A percentile compares a stretch with the other conserved stretches of the same genome.
Evolutionary conservation across 2,797 vertebrate genomes (phyloP).

Genomic region (Channallabes apus): DNA sequence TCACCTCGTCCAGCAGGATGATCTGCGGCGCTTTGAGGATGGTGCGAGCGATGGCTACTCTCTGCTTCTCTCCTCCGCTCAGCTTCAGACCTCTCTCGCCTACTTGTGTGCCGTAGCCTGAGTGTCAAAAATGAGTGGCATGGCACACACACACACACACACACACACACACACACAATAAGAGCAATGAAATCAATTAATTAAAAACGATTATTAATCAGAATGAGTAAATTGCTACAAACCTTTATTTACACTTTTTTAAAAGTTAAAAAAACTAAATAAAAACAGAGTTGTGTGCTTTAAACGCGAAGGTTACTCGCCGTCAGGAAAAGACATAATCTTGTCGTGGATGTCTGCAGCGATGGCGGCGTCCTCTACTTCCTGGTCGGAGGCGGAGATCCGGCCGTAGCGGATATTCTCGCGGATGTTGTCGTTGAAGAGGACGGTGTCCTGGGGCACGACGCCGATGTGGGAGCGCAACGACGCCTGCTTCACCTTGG

Average conservation of each 20-base stretch:
- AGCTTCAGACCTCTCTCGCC: slow-evolving; percentile 94
- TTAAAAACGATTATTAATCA: not conserved
- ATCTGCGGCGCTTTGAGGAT: slow-evolving; percentile 92
- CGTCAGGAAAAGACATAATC: slow-evolving; percentile 86
- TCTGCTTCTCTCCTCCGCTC: slow-evolving; percentile 96
- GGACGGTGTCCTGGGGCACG: slow-evolving; percentile 95
- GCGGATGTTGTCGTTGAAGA: slow-evolving; percentile 91
- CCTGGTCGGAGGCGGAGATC: slow-evolving; percentile 77
- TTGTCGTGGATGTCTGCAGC: slow-evolving; percentile 91
- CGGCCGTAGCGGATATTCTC: slow-evolving; percentile 94
- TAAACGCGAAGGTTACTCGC: slow-evolving; percentile 61
- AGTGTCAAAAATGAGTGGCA: not conserved
- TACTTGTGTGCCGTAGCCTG: slow-evolving; percentile 90
- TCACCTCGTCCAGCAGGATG: slow-evolving; percentile 93
- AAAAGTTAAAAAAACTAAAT: too few species aligned
- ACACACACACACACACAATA: not conserved
- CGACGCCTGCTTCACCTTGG: slow-evolving; percentile 87
- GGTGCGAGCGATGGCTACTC: slow-evolving; percentile 92
- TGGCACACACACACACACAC: not conserved
- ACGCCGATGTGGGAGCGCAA: slow-evolving; percentile 91
- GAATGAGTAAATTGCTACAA: not conserved
- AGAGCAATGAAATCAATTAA: not conserved
- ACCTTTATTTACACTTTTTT: too few species aligned
- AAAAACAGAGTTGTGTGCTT: not conserved
- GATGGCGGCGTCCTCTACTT: slow-evolving; percentile 87